phyloP scores from a whole-genome alignment of 2,888 invertebrate genomes.

The Synanthedon andrenaeformis region DNA sequence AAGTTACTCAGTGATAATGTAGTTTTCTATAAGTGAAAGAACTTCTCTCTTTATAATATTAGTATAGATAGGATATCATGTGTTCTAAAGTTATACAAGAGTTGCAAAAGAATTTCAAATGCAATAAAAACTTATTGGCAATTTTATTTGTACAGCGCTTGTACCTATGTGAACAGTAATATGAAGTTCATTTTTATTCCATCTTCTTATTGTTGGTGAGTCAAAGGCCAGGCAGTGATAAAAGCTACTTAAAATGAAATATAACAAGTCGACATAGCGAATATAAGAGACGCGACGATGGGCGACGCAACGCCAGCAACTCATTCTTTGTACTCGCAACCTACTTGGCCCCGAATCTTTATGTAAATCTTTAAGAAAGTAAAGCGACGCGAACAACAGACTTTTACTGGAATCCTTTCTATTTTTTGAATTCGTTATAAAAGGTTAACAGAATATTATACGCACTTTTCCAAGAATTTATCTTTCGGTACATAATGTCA shows the following conservation, averaged over 20 bases:
- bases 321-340: slow-evolving; percentile 32
- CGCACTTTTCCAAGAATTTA: background rate
- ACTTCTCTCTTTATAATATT: no score
- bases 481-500: no score
- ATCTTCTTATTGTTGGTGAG: background rate
- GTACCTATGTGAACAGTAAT: no score
- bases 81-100: no score
- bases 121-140: no score
- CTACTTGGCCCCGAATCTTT: slow-evolving; percentile 45
- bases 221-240: background rate
- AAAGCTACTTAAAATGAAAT: slow-evolving; percentile 2
- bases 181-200: background rate
- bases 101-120: no score
- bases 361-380: slow-evolving; percentile 36
- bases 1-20: no score
- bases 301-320: slow-evolving; percentile 16
- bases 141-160: no score
- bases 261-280: slow-evolving; percentile 25
- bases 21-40: no score
- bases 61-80: no score
- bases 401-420: slow-evolving; percentile 18
- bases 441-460: background rate
- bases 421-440: slow-evolving; percentile 3
- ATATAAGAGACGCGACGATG: slow-evolving; percentile 30
- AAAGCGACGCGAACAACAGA: slow-evolving; percentile 11